phyloP scores from a whole-genome alignment of 2,797 vertebrate species.

The Psittacula derbiana region DNA sequence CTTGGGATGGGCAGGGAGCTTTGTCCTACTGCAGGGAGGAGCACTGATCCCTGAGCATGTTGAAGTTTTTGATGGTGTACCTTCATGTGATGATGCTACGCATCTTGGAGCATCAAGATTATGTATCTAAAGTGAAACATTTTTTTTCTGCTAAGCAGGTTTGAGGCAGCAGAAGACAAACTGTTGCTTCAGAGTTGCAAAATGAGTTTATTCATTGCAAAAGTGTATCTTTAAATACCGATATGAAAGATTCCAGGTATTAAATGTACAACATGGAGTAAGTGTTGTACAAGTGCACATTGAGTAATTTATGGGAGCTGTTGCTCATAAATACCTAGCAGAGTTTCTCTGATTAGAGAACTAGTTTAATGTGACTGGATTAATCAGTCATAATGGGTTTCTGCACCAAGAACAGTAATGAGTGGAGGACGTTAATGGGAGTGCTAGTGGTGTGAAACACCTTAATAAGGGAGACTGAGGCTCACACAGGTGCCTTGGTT shows the following conservation, averaged over 20 bases:
- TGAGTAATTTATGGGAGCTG: background rate
- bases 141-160: background rate
- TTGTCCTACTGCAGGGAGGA: background rate
- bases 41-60: accelerated
- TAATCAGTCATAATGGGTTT: background rate
- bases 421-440: accelerated
- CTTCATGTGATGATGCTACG: background rate
- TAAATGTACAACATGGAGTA: background rate
- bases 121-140: accelerated
- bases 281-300: background rate
- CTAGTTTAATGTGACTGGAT: background rate
- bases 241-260: background rate
- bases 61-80: background rate
- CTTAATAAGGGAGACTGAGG: accelerated
- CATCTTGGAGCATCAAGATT: background rate
- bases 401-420: accelerated
- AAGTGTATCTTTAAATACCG: accelerated
- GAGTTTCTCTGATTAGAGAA: background rate
- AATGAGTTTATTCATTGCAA: background rate
- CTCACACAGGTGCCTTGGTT: background rate
- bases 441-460: background rate
- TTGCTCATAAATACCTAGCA: background rate
- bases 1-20: background rate
- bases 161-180: background rate
- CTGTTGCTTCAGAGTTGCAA: background rate